Conservation (phyloP, 2,113 vertebrate genomes). For the Dicaeum eximium region DNA sequence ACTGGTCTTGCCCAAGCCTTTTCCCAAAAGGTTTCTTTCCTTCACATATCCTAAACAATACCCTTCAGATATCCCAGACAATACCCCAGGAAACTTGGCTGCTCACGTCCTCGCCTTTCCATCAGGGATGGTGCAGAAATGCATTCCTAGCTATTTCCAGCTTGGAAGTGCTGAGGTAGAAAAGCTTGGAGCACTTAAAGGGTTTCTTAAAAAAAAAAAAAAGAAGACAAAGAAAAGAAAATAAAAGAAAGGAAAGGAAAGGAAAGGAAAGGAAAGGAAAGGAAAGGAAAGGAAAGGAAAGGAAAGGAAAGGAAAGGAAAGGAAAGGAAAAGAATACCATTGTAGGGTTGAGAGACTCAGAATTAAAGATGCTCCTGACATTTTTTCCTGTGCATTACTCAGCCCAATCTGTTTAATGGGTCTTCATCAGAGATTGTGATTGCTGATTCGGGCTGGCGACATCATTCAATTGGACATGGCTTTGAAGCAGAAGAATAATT, state of each 20-base stretch:
- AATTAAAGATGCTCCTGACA: constrained; percentile 47
- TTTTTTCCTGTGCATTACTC: constrained; percentile 62
- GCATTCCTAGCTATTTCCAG: not conserved
- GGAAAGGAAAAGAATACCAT: not conserved
- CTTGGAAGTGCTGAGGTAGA: not conserved
- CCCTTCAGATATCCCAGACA: not conserved
- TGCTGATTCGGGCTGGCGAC: constrained; percentile 65
- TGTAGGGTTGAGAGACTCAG: constrained; percentile 30
- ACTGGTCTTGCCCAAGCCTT: not conserved
- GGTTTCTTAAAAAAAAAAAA: not conserved
- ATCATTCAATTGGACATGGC: constrained; percentile 68
- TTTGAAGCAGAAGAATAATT: constrained; percentile 73
- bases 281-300: not conserved
- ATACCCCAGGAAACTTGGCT: not conserved
- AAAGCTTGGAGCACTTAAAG: not conserved
- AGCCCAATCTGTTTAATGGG: constrained; percentile 72
- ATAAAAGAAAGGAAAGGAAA: too few relatives aligned
- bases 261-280: not conserved
- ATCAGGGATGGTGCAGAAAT: not conserved
- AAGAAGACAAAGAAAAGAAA: not conserved
- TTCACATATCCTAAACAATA: not conserved
- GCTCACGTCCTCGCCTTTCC: not conserved
- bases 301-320: too few relatives aligned
- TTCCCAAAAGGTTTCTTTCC: not conserved
- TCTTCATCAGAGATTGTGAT: constrained; percentile 64